Evolutionary conservation across 1,140 invertebrate species (phyloP), one percentile per base, ranked within the genome.

Genomic region (Tetraneura akinire): DNA sequence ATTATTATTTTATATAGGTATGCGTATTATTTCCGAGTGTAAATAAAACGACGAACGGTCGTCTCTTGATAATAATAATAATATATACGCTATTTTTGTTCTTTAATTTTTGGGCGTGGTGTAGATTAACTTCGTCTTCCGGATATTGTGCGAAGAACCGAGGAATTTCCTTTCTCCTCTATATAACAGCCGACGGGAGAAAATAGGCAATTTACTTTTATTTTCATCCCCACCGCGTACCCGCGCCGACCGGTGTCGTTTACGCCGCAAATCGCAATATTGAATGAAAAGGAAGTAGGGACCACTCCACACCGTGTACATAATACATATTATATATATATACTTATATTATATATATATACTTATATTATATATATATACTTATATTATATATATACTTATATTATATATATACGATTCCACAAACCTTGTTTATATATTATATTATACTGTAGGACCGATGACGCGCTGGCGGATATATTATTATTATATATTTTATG

Each of bases 121-220:
- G 10, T 21, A 64, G 62, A 42, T 64, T 64, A 64, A 32, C n/a
- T 18, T 10, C 3, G 49, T 32, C 49, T 73, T 73, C 70, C 49
- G 70, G 70, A 73, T 73, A 37, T 73, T 73, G 49, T 10, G 8
- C 18, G 8, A 45, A 53, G 47, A 47, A n/a, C 45, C 23, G 13
- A 29, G 23, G 29, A 73, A 73, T 55, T 73, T 53, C 49, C 49
- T 73, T 73, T 73, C 70, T 71, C 47, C 16, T n/a, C n/a, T n/a
- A n/a, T n/a, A 8, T 37, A 3, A 37, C 32, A 3, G 21, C 14
- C 14, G 66, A 5, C 18, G 16, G 16, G 49, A 73, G 49, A 55
- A 73, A 73, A 73, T 73, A 32, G 26, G 18, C 70, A 73, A 73
- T 51, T 53, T 55, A 73, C 49, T 73, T 73, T 37, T 55, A 53